These are phyloP conservation scores for Portunus trituberculatus DNA, from an alignment of 1,140 invertebrate genomes.

Conservation along the genomic window DNA sequence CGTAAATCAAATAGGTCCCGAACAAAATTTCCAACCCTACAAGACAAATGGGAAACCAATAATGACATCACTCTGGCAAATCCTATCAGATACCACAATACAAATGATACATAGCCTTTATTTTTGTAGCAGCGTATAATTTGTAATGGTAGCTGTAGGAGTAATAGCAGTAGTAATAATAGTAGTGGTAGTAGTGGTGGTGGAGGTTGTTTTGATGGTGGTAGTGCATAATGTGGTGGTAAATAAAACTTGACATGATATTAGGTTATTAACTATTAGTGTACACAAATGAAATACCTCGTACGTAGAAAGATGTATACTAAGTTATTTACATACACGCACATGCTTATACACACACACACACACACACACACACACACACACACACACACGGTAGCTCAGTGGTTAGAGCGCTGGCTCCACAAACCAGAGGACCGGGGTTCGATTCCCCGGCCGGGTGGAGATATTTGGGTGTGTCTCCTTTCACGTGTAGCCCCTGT, in stretches of 20 bases:
- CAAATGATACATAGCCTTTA: not conserved
- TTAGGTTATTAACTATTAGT: too few species aligned
- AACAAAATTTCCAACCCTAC: not conserved
- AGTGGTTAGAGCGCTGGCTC: too few species aligned
- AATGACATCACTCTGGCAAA: not conserved
- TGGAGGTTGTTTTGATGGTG: not conserved
- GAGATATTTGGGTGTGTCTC: too few species aligned
- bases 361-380: too few species aligned
- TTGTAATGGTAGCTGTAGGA: not conserved
- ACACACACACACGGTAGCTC: not conserved
- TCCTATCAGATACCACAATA: not conserved
- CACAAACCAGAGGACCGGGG: too few species aligned
- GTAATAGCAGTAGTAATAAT: not conserved
- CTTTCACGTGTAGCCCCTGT: too few species aligned
- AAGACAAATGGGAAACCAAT: conserved; percentile 22
- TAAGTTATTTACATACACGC: too few species aligned
- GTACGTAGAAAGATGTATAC: too few species aligned
- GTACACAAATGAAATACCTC: too few species aligned
- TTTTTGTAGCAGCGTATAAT: not conserved
- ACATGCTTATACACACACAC: too few species aligned
- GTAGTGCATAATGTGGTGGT: not conserved
- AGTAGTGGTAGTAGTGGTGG: not conserved
- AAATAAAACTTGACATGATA: not conserved
- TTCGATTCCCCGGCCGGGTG: too few species aligned
- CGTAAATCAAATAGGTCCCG: not conserved